Conservation (phyloP, 2,888 invertebrate genomes). For the Agrilus biguttatus region DNA sequence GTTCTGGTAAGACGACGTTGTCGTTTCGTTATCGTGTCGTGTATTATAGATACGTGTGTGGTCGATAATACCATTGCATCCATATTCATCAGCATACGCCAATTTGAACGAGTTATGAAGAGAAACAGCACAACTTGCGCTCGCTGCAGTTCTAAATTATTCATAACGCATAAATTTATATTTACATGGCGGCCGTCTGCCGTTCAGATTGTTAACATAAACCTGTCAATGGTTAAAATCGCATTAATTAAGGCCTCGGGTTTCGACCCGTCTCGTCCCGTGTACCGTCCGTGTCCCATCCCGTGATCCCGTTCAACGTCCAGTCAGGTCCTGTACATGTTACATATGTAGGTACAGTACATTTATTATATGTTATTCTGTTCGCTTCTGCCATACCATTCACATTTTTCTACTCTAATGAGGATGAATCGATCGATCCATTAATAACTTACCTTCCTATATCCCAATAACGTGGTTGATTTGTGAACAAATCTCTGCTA, state of each 20-base stretch:
- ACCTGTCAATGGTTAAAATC: slow-evolving; percentile 27
- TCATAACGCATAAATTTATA: slow-evolving; percentile 28
- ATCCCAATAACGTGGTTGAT: too few species aligned
- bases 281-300: slow-evolving; percentile 6
- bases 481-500: too few species aligned
- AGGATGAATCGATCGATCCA: too few species aligned
- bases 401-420: too few species aligned
- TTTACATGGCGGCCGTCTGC: slow-evolving; percentile 23
- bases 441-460: too few species aligned
- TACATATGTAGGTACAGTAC: too few species aligned
- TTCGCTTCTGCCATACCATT: too few species aligned
- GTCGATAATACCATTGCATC: slow-evolving; percentile 12
- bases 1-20: too few species aligned
- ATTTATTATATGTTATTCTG: too few species aligned
- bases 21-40: too few species aligned
- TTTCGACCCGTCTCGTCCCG: slow-evolving; percentile 8
- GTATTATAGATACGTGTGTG: too few species aligned
- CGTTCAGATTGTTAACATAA: slow-evolving; percentile 28
- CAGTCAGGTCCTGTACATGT: too few species aligned
- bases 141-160: slow-evolving; percentile 21
- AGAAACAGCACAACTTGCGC: slow-evolving; percentile 21
- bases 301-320: slow-evolving; percentile 2
- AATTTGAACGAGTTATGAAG: slow-evolving; percentile 27
- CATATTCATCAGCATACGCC: slow-evolving; percentile 23
- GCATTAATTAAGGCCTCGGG: slow-evolving; percentile 21